Percentiles rank a stretch among this genome's conserved stretches.
Conservation (phyloP, 1,140 invertebrate species). For the Medauroidea extradentata region DNA sequence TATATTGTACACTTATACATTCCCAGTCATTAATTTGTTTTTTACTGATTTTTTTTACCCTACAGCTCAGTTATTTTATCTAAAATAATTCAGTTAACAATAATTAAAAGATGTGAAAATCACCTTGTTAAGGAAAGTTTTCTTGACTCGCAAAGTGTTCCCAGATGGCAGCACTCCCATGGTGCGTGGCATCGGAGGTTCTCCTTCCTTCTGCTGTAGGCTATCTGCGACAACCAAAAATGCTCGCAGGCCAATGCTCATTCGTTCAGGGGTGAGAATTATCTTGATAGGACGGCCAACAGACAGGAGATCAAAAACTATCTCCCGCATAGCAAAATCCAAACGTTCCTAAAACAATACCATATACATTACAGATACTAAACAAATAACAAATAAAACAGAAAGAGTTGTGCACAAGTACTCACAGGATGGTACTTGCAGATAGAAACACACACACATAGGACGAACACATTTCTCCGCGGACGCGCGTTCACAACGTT, state of each 20-base stretch:
- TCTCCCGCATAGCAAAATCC: conserved; percentile 98
- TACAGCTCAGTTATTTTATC: too few relatives aligned
- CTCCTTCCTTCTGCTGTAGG: conserved; percentile 96
- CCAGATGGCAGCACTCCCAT: conserved; percentile 91
- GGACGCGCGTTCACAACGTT: too few relatives aligned
- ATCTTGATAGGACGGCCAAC: conserved; percentile 93
- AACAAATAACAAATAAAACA: background rate
- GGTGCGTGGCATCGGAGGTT: conserved; percentile 95
- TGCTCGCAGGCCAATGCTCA: conserved; percentile 96
- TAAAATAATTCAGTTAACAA: too few relatives aligned
- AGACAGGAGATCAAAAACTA: conserved; percentile 95
- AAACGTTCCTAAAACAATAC: conserved; percentile 65
- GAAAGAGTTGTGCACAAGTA: too few relatives aligned
- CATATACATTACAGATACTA: background rate
- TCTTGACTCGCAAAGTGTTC: conserved; percentile 91
- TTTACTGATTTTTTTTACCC: too few relatives aligned
- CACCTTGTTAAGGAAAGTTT: conserved; percentile 90
- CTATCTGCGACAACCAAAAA: conserved; percentile 98
- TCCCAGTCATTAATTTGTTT: too few relatives aligned
- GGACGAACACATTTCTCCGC: too few relatives aligned
- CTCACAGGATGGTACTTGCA: too few relatives aligned
- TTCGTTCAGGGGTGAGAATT: conserved; percentile 93
- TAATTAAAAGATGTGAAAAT: background rate
- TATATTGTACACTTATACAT: too few relatives aligned
- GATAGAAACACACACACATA: too few relatives aligned